Percentiles rank a stretch among this genome's conserved stretches.
Evolutionary conservation across 2,888 invertebrate species (phyloP).

Genomic region (Eumacrocentrus americanus): DNA sequence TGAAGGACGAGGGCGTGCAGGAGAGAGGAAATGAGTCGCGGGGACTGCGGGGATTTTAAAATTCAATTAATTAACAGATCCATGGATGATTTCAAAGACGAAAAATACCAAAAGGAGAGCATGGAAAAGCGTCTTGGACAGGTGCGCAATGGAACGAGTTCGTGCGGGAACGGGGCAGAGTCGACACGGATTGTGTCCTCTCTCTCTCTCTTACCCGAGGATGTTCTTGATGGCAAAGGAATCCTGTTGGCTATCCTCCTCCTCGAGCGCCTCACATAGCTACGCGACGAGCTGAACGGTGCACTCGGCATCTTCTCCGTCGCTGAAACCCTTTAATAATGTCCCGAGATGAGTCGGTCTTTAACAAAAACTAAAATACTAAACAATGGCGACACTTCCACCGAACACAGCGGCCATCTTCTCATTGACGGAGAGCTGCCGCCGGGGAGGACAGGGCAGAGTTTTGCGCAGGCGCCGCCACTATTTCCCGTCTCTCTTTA

Average conservation of each 20-base stretch:
- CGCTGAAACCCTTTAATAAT: slow-evolving; percentile 59
- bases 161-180: slow-evolving; percentile 40
- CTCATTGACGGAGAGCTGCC: slow-evolving; percentile 66
- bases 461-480: slow-evolving; percentile 46
- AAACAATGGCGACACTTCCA: slow-evolving; percentile 85
- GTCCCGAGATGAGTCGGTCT: slow-evolving; percentile 64
- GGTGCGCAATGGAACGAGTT: slow-evolving; percentile 45
- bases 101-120: slow-evolving; percentile 20
- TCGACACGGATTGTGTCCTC: slow-evolving; percentile 58
- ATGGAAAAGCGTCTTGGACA: slow-evolving; percentile 31
- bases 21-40: slow-evolving; percentile 20
- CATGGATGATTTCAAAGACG: neutral
- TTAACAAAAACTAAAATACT: slow-evolving; percentile 67
- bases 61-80: neutral
- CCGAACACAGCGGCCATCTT: slow-evolving; percentile 84
- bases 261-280: slow-evolving; percentile 88
- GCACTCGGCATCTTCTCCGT: slow-evolving; percentile 80
- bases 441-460: slow-evolving; percentile 31
- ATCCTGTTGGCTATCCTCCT: slow-evolving; percentile 90
- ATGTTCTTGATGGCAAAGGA: slow-evolving; percentile 80
- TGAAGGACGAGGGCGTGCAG: slow-evolving; percentile 27
- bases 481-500: slow-evolving; percentile 41
- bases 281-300: slow-evolving; percentile 91
- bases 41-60: slow-evolving; percentile 6
- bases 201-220: slow-evolving; percentile 69